Conservation (phyloP, 2,888 invertebrate genomes). For the Eupithecia vulgata region DNA sequence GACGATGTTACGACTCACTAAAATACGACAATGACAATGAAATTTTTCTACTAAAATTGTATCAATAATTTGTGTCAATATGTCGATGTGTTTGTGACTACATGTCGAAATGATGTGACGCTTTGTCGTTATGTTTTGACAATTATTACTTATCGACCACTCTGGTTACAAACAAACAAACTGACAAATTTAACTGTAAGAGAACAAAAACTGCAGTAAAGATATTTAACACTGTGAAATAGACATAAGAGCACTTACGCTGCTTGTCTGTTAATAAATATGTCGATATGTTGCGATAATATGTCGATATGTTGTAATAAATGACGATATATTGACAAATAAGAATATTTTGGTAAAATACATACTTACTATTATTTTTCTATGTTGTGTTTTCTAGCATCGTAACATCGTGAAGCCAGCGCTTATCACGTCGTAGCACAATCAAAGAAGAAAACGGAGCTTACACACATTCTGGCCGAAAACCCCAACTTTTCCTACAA, state of each 20-base stretch:
- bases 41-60: neutral
- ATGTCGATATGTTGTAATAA: neutral
- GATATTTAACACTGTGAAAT: too few relatives aligned
- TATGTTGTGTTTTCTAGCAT: slow-evolving; percentile 13
- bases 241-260: too few relatives aligned
- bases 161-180: too few relatives aligned
- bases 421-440: slow-evolving; percentile 46
- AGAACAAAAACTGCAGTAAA: too few relatives aligned
- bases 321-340: too few relatives aligned
- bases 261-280: neutral
- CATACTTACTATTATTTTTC: neutral
- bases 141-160: too few relatives aligned
- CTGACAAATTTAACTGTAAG: too few relatives aligned
- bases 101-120: neutral
- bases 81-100: neutral
- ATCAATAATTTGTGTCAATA: neutral
- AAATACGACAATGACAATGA: neutral
- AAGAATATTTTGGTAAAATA: too few relatives aligned
- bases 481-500: slow-evolving; percentile 7
- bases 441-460: slow-evolving; percentile 36
- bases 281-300: neutral
- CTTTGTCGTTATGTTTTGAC: neutral
- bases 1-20: neutral
- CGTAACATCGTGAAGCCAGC: slow-evolving; percentile 45
- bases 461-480: slow-evolving; percentile 40